These are phyloP conservation scores for Tribolium madens DNA, from an alignment of 1,140 invertebrate species.

Conservation along the genomic window DNA sequence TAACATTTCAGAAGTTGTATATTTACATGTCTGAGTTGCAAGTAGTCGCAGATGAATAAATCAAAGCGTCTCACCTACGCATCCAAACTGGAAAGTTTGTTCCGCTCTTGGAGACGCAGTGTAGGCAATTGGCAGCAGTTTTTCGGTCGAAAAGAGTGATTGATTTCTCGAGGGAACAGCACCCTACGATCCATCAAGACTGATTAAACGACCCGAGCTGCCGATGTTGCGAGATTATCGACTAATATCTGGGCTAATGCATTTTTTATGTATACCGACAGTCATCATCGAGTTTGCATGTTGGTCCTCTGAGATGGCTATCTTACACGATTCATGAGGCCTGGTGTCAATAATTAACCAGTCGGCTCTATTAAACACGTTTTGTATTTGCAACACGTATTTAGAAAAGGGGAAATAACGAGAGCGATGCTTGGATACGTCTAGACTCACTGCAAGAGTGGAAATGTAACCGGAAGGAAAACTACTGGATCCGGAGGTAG, in stretches of 20 bases:
- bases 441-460: constrained; percentile 56
- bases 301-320: constrained; percentile 20
- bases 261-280: constrained; percentile 58
- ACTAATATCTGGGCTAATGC: constrained; percentile 61
- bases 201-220: constrained; percentile 60
- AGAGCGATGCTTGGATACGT: constrained; percentile 42
- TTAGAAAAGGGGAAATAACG: constrained; percentile 48
- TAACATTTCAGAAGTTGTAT: constrained; percentile 39
- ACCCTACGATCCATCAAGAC: constrained; percentile 60
- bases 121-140: constrained; percentile 61
- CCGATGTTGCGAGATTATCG: constrained; percentile 59
- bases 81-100: constrained; percentile 15
- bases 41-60: constrained; percentile 53
- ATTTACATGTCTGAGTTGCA: constrained; percentile 38
- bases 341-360: constrained; percentile 18
- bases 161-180: constrained; percentile 61
- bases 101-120: constrained; percentile 27
- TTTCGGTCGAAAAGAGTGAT: constrained; percentile 60
- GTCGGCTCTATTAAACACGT: constrained; percentile 10
- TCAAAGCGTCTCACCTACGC: constrained; percentile 45
- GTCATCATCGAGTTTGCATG: constrained; percentile 1
- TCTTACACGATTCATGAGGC: neutral
- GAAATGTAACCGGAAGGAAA: constrained; percentile 65
- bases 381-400: constrained; percentile 53
- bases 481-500: constrained; percentile 62